phyloP scores from a whole-genome alignment of 2,888 invertebrate genomes.

The Conchocele bisecta region DNA sequence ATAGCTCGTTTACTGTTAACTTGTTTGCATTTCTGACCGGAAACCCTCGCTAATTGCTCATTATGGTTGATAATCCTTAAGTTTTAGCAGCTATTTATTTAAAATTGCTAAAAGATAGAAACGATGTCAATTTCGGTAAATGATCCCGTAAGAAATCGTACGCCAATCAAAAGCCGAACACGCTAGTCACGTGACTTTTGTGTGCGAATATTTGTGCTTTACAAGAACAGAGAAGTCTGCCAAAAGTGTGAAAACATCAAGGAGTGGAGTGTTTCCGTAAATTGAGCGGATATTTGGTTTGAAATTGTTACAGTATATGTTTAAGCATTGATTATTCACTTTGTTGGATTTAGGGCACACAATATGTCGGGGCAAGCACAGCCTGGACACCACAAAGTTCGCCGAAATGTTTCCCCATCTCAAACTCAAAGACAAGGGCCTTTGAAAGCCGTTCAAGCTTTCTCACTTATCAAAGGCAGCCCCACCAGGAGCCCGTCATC shows the following conservation, averaged over 20 bases:
- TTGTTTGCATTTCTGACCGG: too few relatives aligned
- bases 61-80: too few relatives aligned
- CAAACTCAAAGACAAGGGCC: constrained; percentile 68
- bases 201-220: constrained; percentile 59
- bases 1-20: too few relatives aligned
- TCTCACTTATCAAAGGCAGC: constrained; percentile 59
- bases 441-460: constrained; percentile 72
- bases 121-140: constrained; percentile 43
- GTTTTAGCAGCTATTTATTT: background rate
- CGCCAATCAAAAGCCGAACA: constrained; percentile 52
- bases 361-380: constrained; percentile 59
- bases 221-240: too few relatives aligned
- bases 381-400: constrained; percentile 60
- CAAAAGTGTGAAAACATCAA: too few relatives aligned
- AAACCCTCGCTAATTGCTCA: too few relatives aligned
- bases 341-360: constrained; percentile 19
- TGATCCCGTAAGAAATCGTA: constrained; percentile 30
- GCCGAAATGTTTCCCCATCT: constrained; percentile 69
- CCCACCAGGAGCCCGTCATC: constrained; percentile 58
- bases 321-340: too few relatives aligned
- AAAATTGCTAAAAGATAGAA: constrained; percentile 34
- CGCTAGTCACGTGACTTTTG: constrained; percentile 58
- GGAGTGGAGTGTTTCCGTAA: too few relatives aligned
- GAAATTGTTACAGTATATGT: too few relatives aligned
- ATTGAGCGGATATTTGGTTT: too few relatives aligned